Evolutionary conservation across 2,113 vertebrate species (phyloP), one percentile per base, ranked within the genome.

Genomic region (Panthera leo): DNA sequence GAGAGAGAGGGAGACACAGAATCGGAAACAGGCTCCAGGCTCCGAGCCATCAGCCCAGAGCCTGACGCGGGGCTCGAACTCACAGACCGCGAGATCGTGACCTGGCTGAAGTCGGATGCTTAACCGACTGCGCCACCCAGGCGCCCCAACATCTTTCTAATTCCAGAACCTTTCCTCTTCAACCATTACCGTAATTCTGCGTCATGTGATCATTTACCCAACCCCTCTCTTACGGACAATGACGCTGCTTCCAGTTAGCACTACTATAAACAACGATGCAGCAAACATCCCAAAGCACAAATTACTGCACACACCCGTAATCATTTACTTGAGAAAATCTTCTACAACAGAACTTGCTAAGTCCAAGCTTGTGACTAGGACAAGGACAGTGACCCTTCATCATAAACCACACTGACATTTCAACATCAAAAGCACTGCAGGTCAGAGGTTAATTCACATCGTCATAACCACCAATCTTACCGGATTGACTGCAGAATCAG

Each of bases 401-500:
- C 90, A 89, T 75, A 83, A 76, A 83, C 2, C 0, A 0, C 23
- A 29, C 0, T 25, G 78, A 89, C 34, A 91, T 71, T 85, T 86
- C 84, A 85, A 68, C 53, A 5, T 13, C 34, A 97, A 89, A 93
- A 63, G 34, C 51, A 71, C 0, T 48, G 18, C 25, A 91, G 42
- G 21, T 78, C 42, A 18, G 31, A 75, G 63, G 19, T 79, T 61
- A 96, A 93, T 85, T 84, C 55, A 75, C 15, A 45, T 79, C 25
- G 85, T 63, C 98, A 12, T 18, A 93, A 91, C 55, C 75, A 95
- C 1, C 85, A 96, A 75, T 61, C 97, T 94, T 99, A 99, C 99
- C 97, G 99, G 99, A 98, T 99, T 99, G 97, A 99, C 99, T 0
- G 99, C 99, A 36, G 99, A 99, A 98, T 99, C 99, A 0, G 99